A percentile compares a stretch with the other conserved stretches of the same genome.
phyloP scores from a whole-genome alignment of 2,888 invertebrate genomes.

The Microplitis manilae region DNA sequence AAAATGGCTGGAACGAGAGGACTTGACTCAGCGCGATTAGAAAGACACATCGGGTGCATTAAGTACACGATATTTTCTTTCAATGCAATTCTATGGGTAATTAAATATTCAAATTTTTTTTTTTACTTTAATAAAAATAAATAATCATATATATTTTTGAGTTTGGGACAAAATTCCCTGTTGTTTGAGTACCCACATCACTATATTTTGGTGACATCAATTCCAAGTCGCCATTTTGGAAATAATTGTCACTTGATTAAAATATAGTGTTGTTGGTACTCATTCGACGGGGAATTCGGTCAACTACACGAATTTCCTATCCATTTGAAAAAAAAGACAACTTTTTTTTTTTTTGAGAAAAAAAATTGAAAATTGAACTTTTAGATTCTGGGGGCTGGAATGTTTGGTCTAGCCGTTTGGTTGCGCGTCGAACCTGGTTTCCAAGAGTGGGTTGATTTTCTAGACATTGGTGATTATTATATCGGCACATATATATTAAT shows the following conservation, averaged over 20 bases:
- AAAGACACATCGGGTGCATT: slow-evolving; percentile 84
- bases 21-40: slow-evolving; percentile 76
- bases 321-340: neutral
- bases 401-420: slow-evolving; percentile 88
- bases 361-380: slow-evolving; percentile 62
- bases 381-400: slow-evolving; percentile 83
- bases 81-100: slow-evolving; percentile 86
- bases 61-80: slow-evolving; percentile 88
- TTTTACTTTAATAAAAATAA: neutral
- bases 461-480: slow-evolving; percentile 85
- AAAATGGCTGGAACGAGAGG: slow-evolving; percentile 68
- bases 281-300: no score
- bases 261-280: no score
- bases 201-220: no score
- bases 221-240: no score
- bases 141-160: no score
- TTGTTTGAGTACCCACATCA: no score
- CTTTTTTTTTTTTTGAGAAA: no score
- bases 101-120: slow-evolving; percentile 64
- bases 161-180: no score
- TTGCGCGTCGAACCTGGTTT: slow-evolving; percentile 86
- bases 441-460: slow-evolving; percentile 84
- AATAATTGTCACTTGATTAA: no score
- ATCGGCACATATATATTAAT: slow-evolving; percentile 88
- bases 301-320: no score